phyloP scores from a whole-genome alignment of 2,797 vertebrate genomes.

The Trachurus trachurus region DNA sequence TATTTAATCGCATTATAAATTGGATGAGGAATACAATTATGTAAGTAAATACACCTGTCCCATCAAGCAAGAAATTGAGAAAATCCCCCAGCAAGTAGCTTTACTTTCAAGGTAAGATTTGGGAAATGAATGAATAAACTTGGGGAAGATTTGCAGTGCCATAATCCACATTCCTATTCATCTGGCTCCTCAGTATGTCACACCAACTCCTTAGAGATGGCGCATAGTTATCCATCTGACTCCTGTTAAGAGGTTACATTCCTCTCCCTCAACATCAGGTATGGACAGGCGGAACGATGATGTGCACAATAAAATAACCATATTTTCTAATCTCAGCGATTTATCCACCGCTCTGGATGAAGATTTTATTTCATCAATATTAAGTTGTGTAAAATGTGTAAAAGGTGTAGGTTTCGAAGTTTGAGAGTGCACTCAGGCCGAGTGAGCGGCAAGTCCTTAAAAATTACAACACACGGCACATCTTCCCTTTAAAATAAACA shows the following conservation, averaged over 20 bases:
- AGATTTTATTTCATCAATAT: not conserved
- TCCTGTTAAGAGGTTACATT: slow-evolving; percentile 44
- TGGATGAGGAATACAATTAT: slow-evolving; percentile 86
- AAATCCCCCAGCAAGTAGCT: slow-evolving; percentile 82
- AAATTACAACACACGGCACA: not conserved
- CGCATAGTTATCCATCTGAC: slow-evolving; percentile 49
- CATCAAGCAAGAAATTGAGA: slow-evolving; percentile 87
- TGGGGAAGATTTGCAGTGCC: slow-evolving; percentile 72
- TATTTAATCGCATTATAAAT: slow-evolving; percentile 87
- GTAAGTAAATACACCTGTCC: slow-evolving; percentile 88
- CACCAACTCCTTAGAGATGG: slow-evolving; percentile 60
- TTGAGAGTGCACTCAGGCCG: not conserved
- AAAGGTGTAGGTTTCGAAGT: not conserved
- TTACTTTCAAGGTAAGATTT: slow-evolving; percentile 80
- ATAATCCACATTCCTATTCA: slow-evolving; percentile 80
- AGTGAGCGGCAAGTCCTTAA: too few species aligned
- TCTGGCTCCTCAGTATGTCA: slow-evolving; percentile 64
- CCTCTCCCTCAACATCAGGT: slow-evolving; percentile 21
- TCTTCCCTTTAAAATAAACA: slow-evolving; percentile 10
- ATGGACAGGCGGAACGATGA: slow-evolving; percentile 14
- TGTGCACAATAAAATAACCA: not conserved
- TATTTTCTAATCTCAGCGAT: not conserved
- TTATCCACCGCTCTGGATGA: not conserved
- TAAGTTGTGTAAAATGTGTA: slow-evolving; percentile 12
- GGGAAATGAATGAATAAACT: slow-evolving; percentile 78